Percentiles rank a stretch among this genome's conserved stretches.
These are phyloP conservation scores for Alca torda DNA, from an alignment of 2,797 vertebrate genomes.

Conservation along the genomic window DNA sequence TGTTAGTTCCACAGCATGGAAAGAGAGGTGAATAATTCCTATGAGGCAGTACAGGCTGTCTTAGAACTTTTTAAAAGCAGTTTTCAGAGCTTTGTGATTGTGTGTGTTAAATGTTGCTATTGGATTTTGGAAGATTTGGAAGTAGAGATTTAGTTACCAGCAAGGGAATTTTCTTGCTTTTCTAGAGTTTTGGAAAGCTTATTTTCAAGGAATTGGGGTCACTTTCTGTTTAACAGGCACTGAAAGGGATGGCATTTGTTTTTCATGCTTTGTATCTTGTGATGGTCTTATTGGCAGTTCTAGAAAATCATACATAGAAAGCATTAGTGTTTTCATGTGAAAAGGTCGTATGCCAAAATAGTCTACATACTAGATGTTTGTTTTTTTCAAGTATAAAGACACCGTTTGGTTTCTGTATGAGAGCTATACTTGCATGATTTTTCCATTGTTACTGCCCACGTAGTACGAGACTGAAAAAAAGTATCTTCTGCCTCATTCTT, in stretches of 20 bases:
- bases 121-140: constrained; percentile 50
- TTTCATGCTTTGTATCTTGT: background rate
- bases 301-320: background rate
- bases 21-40: constrained; percentile 33
- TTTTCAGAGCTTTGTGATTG: constrained; percentile 42
- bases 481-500: background rate
- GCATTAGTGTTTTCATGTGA: background rate
- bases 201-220: constrained; percentile 23
- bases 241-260: background rate
- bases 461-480: background rate
- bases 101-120: constrained; percentile 22
- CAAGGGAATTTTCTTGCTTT: constrained; percentile 17
- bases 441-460: background rate
- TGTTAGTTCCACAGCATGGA: background rate
- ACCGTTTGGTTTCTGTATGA: background rate
- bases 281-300: background rate
- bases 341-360: background rate
- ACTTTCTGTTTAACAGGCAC: background rate
- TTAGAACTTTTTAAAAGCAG: constrained; percentile 46
- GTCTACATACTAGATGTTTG: background rate
- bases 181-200: constrained; percentile 10
- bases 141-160: constrained; percentile 1
- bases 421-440: background rate
- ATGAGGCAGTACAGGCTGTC: background rate
- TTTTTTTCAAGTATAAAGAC: background rate